A percentile compares a stretch with the other conserved stretches of the same genome.
Conservation (phyloP, 2,113 vertebrate genomes). For the Gadus chalcogrammus region DNA sequence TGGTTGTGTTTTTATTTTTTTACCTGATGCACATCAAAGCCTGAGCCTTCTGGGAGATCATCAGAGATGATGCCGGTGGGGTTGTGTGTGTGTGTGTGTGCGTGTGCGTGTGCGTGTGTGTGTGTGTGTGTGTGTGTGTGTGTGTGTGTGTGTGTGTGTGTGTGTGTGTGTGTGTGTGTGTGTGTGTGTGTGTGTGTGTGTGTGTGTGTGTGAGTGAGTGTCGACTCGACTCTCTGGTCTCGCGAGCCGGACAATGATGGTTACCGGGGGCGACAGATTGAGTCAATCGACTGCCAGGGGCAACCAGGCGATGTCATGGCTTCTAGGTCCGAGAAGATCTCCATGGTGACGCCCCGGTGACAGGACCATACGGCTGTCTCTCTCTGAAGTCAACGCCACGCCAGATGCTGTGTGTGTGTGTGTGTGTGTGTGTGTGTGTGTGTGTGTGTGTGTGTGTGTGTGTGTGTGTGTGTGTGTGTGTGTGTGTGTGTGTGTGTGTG, state of each 20-base stretch:
- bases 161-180: too few species aligned
- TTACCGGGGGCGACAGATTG: constrained; percentile 40
- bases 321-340: constrained; percentile 18
- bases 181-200: too few species aligned
- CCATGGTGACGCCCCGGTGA: constrained; percentile 32
- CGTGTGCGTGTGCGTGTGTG: background rate
- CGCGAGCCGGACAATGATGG: constrained; percentile 36
- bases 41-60: too few species aligned
- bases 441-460: constrained; percentile 8
- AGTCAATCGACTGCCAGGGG: constrained; percentile 49
- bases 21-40: too few species aligned
- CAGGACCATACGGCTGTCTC: constrained; percentile 50
- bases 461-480: constrained; percentile 3
- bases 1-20: too few species aligned
- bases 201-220: too few species aligned
- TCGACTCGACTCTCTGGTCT: background rate
- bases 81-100: background rate
- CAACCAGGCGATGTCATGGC: constrained; percentile 3
- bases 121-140: too few species aligned
- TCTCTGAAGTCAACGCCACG: constrained; percentile 55
- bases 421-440: constrained; percentile 9
- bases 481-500: constrained; percentile 1
- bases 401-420: constrained; percentile 42
- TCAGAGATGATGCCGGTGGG: constrained; percentile 63
- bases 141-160: too few species aligned